Evolutionary conservation across 2,888 invertebrate genomes (phyloP).

Genomic region (Crematogaster levior): DNA sequence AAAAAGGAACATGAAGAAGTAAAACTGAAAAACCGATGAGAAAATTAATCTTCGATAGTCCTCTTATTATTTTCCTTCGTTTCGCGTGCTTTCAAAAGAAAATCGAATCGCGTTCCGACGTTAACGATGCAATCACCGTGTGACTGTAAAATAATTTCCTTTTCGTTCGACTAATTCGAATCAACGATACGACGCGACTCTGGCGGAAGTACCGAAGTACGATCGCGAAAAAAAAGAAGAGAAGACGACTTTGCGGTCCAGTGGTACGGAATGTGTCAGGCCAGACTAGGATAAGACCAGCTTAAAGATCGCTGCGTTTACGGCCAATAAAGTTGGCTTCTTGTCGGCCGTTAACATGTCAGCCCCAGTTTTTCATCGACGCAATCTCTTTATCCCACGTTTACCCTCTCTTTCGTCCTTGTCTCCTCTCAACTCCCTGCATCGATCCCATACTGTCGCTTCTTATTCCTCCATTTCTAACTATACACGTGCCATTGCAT

Average conservation of each 20-base stretch:
- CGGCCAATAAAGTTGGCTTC: conserved; percentile 84
- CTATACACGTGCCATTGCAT: conserved; percentile 18
- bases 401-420: conserved; percentile 52
- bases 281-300: conserved; percentile 77
- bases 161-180: conserved; percentile 12
- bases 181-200: neutral
- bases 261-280: conserved; percentile 60
- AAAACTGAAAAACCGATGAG: conserved; percentile 31
- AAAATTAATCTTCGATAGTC: conserved; percentile 7
- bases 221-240: neutral
- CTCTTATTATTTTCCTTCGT: neutral
- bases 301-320: conserved; percentile 83
- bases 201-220: neutral
- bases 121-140: conserved; percentile 15
- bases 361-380: conserved; percentile 83
- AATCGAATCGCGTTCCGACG: neutral
- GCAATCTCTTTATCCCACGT: conserved; percentile 66
- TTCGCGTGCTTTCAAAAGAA: neutral
- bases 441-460: neutral
- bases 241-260: conserved; percentile 46
- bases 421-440: conserved; percentile 3
- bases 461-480: conserved; percentile 54
- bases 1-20: neutral
- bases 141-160: neutral
- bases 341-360: conserved; percentile 84